Percentiles rank a stretch among this genome's conserved stretches.
Conservation (phyloP, 2,113 vertebrate species). For the Brachionichthys hirsutus region DNA sequence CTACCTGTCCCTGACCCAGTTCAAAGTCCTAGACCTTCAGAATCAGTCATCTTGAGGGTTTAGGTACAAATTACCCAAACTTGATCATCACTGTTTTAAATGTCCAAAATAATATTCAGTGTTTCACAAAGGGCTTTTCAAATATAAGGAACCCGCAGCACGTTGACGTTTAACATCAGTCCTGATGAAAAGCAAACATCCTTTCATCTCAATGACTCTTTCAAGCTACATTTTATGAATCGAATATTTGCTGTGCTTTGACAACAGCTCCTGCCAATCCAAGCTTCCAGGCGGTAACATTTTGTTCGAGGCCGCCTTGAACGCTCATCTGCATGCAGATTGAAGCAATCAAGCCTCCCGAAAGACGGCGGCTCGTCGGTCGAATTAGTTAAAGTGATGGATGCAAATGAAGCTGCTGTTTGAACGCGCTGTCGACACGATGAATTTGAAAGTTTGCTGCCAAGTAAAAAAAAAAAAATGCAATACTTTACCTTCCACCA, state of each 20-base stretch:
- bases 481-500: background rate
- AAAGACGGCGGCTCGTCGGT: constrained; percentile 7
- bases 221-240: constrained; percentile 7
- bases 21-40: no score
- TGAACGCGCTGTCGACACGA: background rate
- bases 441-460: background rate
- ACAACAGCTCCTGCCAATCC: constrained; percentile 15
- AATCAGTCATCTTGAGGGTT: no score
- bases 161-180: no score
- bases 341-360: constrained; percentile 32
- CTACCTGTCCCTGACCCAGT: no score
- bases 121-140: no score
- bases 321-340: constrained; percentile 50
- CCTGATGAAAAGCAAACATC: no score
- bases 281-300: constrained; percentile 11
- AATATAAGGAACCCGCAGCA: no score
- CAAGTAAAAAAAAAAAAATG: no score
- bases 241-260: constrained; percentile 28
- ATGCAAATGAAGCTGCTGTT: constrained; percentile 32
- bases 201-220: constrained; percentile 1
- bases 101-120: no score
- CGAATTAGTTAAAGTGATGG: constrained; percentile 37
- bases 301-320: constrained; percentile 6
- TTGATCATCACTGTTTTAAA: no score
- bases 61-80: no score